A percentile compares a stretch with the other conserved stretches of the same genome.
These are phyloP conservation scores for Oryzias sinensis DNA, from an alignment of 2,797 vertebrate genomes.

Conservation along the genomic window DNA sequence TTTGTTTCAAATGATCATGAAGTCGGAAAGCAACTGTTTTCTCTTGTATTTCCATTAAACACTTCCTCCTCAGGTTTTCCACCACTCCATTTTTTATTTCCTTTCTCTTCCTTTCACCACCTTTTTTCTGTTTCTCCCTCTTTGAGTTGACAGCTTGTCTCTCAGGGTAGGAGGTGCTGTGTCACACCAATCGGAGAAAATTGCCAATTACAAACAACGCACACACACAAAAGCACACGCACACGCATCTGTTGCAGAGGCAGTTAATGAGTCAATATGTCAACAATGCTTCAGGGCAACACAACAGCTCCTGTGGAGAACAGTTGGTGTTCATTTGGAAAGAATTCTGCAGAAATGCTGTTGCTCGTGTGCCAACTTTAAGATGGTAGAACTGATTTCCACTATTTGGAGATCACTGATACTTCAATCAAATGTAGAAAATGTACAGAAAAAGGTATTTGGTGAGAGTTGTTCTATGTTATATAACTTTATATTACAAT, in stretches of 20 bases:
- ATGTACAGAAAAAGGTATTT: not conserved
- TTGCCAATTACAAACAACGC: conserved; percentile 43
- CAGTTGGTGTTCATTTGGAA: conserved; percentile 7
- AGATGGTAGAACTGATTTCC: not conserved
- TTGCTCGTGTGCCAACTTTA: not conserved
- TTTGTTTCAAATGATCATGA: too few relatives aligned
- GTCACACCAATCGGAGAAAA: conserved; percentile 53
- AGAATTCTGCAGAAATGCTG: conserved; percentile 12
- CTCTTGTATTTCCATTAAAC: conserved; percentile 4
- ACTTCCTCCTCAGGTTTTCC: conserved; percentile 1
- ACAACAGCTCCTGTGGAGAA: conserved; percentile 30
- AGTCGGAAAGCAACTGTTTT: not conserved
- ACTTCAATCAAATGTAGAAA: too few relatives aligned
- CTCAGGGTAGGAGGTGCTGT: conserved; percentile 44
- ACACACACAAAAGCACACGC: conserved; percentile 15
- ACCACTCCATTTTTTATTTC: not conserved
- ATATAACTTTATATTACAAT: not conserved
- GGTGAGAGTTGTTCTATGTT: not conserved
- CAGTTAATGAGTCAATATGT: conserved; percentile 50
- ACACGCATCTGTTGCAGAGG: conserved; percentile 45
- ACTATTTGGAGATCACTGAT: too few relatives aligned
- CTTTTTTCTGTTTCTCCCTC: conserved; percentile 8
- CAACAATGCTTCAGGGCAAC: conserved; percentile 31
- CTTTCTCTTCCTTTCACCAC: conserved; percentile 2
- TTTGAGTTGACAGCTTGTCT: conserved; percentile 55